These are phyloP conservation scores for Hippocampus zosterae DNA, from an alignment of 2,113 vertebrate genomes.

Conservation along the genomic window DNA sequence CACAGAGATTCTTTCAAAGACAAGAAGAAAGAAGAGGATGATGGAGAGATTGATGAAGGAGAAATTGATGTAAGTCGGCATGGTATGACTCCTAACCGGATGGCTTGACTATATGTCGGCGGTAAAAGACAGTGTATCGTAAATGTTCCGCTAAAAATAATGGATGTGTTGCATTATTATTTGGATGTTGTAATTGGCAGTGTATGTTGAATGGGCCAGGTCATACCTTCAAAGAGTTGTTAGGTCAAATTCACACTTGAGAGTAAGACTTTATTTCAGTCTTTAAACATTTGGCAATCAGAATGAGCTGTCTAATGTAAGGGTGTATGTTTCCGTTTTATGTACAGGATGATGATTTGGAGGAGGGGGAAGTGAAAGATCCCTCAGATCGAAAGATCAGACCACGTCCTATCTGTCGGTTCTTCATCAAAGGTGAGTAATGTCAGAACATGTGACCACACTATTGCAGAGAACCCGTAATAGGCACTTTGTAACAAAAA, in stretches of 20 bases:
- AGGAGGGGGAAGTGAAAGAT: slow-evolving; percentile 97
- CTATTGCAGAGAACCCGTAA: not conserved
- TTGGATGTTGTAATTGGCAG: not conserved
- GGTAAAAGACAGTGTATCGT: not conserved
- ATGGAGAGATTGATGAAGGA: slow-evolving; percentile 95
- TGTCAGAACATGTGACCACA: not conserved
- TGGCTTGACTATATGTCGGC: not conserved
- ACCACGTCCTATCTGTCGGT: slow-evolving; percentile 91
- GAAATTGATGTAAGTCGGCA: slow-evolving; percentile 91
- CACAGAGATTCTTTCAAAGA: slow-evolving; percentile 80
- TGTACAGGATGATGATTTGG: slow-evolving; percentile 91
- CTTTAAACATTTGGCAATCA: not conserved
- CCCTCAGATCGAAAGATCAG: slow-evolving; percentile 92
- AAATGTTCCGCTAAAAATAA: not conserved
- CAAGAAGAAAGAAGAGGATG: slow-evolving; percentile 92
- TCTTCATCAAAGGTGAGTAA: slow-evolving; percentile 94
- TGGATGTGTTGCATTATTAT: not conserved
- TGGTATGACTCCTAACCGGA: not conserved
- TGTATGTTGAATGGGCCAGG: not conserved
- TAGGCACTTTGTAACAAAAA: not conserved
- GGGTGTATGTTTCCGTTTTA: slow-evolving; percentile 9
- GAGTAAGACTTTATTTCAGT: not conserved
- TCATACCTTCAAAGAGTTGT: not conserved
- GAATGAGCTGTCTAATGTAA: not conserved
- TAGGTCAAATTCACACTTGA: not conserved